These are phyloP conservation scores for Drosophila rhopaloa DNA, from an alignment of 1,140 invertebrate genomes.

Conservation along the genomic window DNA sequence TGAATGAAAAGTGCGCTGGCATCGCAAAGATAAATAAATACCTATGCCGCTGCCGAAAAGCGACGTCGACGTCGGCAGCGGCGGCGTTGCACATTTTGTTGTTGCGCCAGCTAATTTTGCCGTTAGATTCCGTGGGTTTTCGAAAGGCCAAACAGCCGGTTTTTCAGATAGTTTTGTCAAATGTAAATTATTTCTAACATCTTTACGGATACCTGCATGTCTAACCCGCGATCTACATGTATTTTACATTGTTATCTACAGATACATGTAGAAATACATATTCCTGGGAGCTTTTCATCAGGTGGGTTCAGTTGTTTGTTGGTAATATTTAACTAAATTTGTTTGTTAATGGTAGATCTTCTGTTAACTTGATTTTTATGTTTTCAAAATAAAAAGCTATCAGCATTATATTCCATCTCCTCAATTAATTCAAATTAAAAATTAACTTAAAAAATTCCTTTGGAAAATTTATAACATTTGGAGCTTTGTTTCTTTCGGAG, in stretches of 20 bases:
- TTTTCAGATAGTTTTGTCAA: slow-evolving; percentile 27
- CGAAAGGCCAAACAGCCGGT: slow-evolving; percentile 10
- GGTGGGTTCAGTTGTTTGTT: too few species aligned
- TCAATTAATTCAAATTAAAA: too few species aligned
- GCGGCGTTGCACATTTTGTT: slow-evolving; percentile 22
- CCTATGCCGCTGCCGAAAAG: slow-evolving; percentile 16
- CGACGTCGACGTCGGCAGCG: neutral
- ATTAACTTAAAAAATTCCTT: too few species aligned
- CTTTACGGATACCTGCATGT: slow-evolving; percentile 4
- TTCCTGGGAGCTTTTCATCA: too few species aligned
- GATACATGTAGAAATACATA: neutral
- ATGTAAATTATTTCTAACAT: neutral
- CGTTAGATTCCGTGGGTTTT: slow-evolving; percentile 35
- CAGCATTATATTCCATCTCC: too few species aligned
- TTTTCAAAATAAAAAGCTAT: too few species aligned
- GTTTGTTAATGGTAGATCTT: too few species aligned
- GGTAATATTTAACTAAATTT: too few species aligned
- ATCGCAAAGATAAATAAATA: slow-evolving; percentile 44
- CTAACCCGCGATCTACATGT: neutral
- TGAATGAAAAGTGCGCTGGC: slow-evolving; percentile 41
- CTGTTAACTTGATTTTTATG: too few species aligned
- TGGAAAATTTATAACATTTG: too few species aligned
- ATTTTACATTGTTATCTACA: neutral
- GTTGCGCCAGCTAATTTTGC: slow-evolving; percentile 19
- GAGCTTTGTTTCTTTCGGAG: too few species aligned